A percentile compares a stretch with the other conserved stretches of the same genome.
phyloP scores from a whole-genome alignment of 2,888 invertebrate genomes.

The Drosophila fungiperda region DNA sequence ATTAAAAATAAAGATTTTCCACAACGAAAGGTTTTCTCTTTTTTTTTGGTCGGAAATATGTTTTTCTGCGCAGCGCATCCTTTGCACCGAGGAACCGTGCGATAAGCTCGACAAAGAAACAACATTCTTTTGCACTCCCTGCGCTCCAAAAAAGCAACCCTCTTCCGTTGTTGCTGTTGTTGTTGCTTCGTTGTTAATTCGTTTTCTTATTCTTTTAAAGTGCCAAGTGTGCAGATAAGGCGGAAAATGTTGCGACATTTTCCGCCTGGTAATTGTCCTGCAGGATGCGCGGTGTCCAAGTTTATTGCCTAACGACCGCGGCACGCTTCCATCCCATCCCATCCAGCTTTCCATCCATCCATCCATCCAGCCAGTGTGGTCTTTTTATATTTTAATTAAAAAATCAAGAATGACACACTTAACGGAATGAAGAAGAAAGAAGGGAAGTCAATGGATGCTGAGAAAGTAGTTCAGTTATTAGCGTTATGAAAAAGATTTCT shows the following conservation, averaged over 20 bases:
- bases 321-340: slow-evolving; percentile 55
- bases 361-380: slow-evolving; percentile 45
- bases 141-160: slow-evolving; percentile 7
- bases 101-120: slow-evolving; percentile 55
- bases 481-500: slow-evolving; percentile 29
- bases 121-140: slow-evolving; percentile 30
- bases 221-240: slow-evolving; percentile 63
- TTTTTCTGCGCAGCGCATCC: slow-evolving; percentile 52
- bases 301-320: slow-evolving; percentile 84
- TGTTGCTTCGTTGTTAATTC: slow-evolving; percentile 48
- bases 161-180: slow-evolving; percentile 2
- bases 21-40: slow-evolving; percentile 42
- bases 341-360: slow-evolving; percentile 9
- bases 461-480: slow-evolving; percentile 29
- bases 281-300: slow-evolving; percentile 72
- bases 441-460: neutral
- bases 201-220: slow-evolving; percentile 67
- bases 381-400: slow-evolving; percentile 65
- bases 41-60: slow-evolving; percentile 59
- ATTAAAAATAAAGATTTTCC: slow-evolving; percentile 79
- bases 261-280: slow-evolving; percentile 69
- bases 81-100: slow-evolving; percentile 17
- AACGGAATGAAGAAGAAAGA: neutral
- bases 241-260: slow-evolving; percentile 76
- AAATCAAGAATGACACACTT: slow-evolving; percentile 58